Evolutionary conservation across 2,113 vertebrate genomes (phyloP), one percentile per base, ranked within the genome.

Genomic region (Natator depressus): DNA sequence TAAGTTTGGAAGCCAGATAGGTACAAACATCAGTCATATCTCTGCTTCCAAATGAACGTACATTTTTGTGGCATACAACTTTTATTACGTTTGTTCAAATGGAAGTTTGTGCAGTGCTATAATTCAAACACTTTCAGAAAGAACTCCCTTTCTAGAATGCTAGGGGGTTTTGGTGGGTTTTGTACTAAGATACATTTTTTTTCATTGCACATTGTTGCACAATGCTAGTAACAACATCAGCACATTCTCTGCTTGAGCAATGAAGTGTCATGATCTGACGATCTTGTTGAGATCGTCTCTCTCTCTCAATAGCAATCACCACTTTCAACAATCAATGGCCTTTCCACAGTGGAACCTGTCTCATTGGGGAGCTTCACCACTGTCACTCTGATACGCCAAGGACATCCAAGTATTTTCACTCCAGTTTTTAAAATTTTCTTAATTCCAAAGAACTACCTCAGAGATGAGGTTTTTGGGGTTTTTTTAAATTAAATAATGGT

Each of bases 161-260:
- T 35, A 72, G 17, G 14, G 31, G 8, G 3, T 19, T 69, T 38
- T 72, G n/a, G 25, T 87, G 38, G 84, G 57, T 31, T 95, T 69
- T 88, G 57, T 93, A 94, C 87, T 92, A 96, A 94, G 89, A 42
- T 3, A 7, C 46, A n/a, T 93, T 94, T 94, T 93, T n/a, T 75
- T 35, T 83, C 79, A 13, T 80, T 85, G 89, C 50, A 80, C 7
- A 2, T 79, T 94, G 75, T 42, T 54, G 53, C 88, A 65, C 16
- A 4, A 29, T 9, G 57, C 92, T 92, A 92, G 79, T 1, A 91
- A 93, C 88, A 88, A 93, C 86, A 96, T 29, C 0, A 88, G 84
- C 62, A 84, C 87, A 35, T 80, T 91, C 46, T 47, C 62, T 96
- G 84, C 78, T 65, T 51, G 84, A 38, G 75, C 81, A 62, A 80